Percentiles rank a stretch among this genome's conserved stretches.
phyloP scores from a whole-genome alignment of 2,113 vertebrate species.

The Gymnarchus niloticus region DNA sequence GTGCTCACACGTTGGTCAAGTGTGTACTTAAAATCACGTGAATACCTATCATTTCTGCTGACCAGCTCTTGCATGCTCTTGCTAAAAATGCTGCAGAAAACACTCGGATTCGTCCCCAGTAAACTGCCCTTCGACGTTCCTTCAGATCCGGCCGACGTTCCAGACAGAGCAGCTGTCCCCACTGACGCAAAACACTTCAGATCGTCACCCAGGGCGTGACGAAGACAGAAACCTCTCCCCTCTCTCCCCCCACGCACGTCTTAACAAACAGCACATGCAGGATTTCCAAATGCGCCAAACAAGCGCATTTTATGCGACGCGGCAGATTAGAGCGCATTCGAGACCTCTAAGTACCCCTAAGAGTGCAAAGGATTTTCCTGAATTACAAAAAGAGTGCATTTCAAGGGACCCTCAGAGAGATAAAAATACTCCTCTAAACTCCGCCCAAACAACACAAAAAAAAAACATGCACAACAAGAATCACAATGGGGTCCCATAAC shows the following conservation, averaged over 20 bases:
- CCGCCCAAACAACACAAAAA: no score
- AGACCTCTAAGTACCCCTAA: constrained; percentile 20
- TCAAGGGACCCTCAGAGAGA: neutral
- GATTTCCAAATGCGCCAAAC: constrained; percentile 25
- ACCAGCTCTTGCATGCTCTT: neutral
- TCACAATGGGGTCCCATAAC: neutral
- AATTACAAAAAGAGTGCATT: neutral
- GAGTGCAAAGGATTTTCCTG: neutral
- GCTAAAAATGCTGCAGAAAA: neutral
- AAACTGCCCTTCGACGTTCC: neutral
- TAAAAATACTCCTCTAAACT: neutral
- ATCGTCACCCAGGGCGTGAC: neutral
- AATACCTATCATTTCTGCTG: constrained; percentile 23
- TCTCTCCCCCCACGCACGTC: neutral
- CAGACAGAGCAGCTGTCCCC: neutral
- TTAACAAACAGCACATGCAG: constrained; percentile 28
- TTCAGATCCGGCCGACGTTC: neutral
- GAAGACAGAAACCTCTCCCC: neutral
- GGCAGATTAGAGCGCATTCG: constrained; percentile 25
- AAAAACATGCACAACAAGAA: neutral
- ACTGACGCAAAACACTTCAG: neutral
- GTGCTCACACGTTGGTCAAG: neutral
- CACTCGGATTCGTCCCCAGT: neutral
- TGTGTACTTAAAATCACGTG: neutral
- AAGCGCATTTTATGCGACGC: constrained; percentile 32